Conservation (phyloP, 2,113 vertebrate species). For the Menura novaehollandiae region DNA sequence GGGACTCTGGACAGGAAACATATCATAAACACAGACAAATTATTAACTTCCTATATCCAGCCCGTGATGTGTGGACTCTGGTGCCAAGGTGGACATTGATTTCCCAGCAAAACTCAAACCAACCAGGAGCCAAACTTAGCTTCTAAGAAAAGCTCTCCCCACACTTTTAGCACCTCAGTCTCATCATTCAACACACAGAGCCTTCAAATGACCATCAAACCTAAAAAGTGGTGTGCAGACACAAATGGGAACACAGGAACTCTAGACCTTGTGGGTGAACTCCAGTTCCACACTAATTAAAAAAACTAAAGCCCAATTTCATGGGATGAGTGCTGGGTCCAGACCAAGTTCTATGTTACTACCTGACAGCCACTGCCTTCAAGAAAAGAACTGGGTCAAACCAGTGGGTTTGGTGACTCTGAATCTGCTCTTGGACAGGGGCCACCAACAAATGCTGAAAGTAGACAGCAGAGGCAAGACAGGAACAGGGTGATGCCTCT, state of each 20-base stretch:
- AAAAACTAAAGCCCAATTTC: background rate
- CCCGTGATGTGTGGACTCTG: background rate
- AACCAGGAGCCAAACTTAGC: background rate
- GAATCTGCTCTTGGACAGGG: background rate
- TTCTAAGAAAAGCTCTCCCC: background rate
- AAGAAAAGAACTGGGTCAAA: background rate
- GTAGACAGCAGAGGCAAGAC: background rate
- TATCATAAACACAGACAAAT: background rate
- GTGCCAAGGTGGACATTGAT: background rate
- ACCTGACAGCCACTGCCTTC: background rate
- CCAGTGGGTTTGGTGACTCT: background rate
- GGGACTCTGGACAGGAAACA: background rate
- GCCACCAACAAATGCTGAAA: background rate
- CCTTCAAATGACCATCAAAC: background rate
- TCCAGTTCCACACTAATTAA: background rate
- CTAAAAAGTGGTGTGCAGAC: background rate
- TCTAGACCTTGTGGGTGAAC: background rate
- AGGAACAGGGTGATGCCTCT: background rate
- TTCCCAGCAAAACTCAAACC: background rate
- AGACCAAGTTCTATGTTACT: background rate
- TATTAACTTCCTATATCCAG: slow-evolving; percentile 31
- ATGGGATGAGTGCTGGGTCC: background rate
- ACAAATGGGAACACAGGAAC: background rate
- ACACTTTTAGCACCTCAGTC: background rate
- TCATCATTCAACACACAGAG: background rate